Conservation (phyloP, 1,140 invertebrate genomes). For the Maconellicoccus hirsutus region DNA sequence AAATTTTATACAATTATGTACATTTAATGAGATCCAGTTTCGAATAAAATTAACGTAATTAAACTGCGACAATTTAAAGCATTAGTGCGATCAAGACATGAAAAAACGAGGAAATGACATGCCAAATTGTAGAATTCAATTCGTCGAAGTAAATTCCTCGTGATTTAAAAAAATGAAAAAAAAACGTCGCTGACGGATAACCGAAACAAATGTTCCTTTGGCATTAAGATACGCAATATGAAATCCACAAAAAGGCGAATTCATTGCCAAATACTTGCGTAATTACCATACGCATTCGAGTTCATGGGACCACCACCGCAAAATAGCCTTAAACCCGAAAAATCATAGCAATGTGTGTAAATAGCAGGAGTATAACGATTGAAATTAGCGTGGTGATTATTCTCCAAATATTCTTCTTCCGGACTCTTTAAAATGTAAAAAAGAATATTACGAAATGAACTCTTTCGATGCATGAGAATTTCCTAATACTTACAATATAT, state of each 20-base stretch:
- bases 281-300: slow-evolving; percentile 77
- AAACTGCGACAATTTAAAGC: too few relatives aligned
- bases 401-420: slow-evolving; percentile 59
- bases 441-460: not conserved
- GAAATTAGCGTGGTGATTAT: slow-evolving; percentile 55
- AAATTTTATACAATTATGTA: too few relatives aligned
- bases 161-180: too few relatives aligned
- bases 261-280: slow-evolving; percentile 59
- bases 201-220: too few relatives aligned
- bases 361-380: slow-evolving; percentile 83
- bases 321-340: slow-evolving; percentile 79
- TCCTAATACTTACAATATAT: slow-evolving; percentile 60
- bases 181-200: too few relatives aligned
- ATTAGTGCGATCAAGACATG: too few relatives aligned
- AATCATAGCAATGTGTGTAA: slow-evolving; percentile 92
- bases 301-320: slow-evolving; percentile 87
- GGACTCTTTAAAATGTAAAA: slow-evolving; percentile 53
- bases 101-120: too few relatives aligned
- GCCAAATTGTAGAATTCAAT: too few relatives aligned
- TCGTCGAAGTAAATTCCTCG: too few relatives aligned
- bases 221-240: not conserved
- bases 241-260: not conserved
- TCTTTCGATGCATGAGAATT: not conserved
- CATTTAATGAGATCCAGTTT: too few relatives aligned
- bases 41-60: too few relatives aligned